A percentile compares a stretch with the other conserved stretches of the same genome.
phyloP scores from a whole-genome alignment of 2,113 vertebrate genomes.

The Guaruba guarouba region DNA sequence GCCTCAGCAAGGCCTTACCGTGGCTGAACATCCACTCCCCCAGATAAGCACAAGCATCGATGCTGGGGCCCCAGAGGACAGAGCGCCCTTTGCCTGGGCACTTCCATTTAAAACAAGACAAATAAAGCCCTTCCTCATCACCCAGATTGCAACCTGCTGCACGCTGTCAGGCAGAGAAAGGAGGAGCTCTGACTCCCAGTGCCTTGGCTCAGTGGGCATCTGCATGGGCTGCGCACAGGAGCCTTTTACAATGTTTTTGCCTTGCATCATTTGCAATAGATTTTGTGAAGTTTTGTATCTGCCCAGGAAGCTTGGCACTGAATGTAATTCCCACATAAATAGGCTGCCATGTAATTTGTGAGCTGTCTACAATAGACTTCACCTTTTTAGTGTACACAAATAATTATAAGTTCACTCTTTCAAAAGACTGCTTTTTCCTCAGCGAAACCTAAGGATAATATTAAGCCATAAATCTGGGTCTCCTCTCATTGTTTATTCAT shows the following conservation, averaged over 20 bases:
- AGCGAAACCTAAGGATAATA: neutral
- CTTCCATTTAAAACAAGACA: neutral
- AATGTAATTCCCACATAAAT: neutral
- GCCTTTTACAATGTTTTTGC: neutral
- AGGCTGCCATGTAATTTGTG: neutral
- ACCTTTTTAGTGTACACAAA: constrained; percentile 1
- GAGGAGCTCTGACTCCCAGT: fast-evolving
- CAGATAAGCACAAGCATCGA: neutral
- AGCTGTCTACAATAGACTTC: neutral
- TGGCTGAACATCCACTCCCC: neutral
- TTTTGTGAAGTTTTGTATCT: neutral
- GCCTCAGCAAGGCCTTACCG: too few relatives aligned
- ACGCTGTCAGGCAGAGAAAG: neutral
- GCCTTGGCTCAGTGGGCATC: neutral
- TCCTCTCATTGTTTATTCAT: constrained; percentile 3
- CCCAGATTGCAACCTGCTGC: fast-evolving
- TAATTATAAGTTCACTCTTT: neutral
- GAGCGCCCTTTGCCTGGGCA: neutral
- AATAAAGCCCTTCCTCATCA: neutral
- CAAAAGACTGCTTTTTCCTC: neutral
- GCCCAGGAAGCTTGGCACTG: neutral
- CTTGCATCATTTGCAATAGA: neutral
- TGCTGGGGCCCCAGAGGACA: neutral
- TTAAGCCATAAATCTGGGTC: constrained; percentile 35
- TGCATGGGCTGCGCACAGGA: neutral